Evolutionary conservation across 1,140 invertebrate species (phyloP).

Genomic region (Laodelphax striatellus): DNA sequence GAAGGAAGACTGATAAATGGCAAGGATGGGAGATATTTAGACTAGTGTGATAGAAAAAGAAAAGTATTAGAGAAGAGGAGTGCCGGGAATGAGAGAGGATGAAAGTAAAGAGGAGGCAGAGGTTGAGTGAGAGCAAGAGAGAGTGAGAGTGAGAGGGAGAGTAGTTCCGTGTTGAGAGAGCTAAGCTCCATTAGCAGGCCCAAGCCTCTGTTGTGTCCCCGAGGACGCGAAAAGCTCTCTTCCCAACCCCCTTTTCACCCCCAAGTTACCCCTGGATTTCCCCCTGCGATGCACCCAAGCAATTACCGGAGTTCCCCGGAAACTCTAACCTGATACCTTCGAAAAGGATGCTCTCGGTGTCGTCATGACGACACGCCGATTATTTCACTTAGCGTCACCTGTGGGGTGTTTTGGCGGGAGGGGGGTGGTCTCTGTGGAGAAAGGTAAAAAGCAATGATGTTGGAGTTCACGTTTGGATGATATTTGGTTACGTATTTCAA

Average conservation of each 20-base stretch:
- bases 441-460: no score
- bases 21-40: no score
- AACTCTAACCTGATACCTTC: conserved; percentile 1
- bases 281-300: background rate
- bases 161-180: background rate
- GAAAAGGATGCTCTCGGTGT: background rate
- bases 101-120: no score
- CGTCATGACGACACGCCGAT: background rate
- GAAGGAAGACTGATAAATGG: no score
- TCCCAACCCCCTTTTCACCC: background rate
- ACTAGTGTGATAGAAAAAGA: no score
- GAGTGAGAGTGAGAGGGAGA: background rate
- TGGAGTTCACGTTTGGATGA: no score
- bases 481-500: no score
- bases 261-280: background rate
- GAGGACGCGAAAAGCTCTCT: background rate
- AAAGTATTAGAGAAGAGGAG: no score
- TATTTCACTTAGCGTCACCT: background rate
- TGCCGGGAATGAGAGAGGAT: no score
- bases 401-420: background rate
- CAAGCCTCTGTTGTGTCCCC: background rate
- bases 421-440: no score
- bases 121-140: no score
- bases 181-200: background rate
- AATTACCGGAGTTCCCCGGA: conserved; percentile 1